Conservation (phyloP, 2,797 vertebrate species). For the Triplophysa bombifrons region DNA sequence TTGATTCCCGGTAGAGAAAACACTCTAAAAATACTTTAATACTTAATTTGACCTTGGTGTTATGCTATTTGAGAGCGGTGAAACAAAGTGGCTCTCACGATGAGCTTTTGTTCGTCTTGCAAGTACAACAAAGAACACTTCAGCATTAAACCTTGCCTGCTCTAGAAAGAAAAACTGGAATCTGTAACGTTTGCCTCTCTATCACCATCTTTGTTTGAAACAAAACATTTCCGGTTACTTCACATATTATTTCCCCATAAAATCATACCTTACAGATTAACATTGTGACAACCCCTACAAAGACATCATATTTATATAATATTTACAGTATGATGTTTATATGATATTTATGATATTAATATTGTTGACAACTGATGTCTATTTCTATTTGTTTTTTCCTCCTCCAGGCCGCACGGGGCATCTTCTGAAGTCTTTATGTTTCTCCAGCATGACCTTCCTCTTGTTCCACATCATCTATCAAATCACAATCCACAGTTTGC, state of each 20-base stretch:
- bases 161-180: too few relatives aligned
- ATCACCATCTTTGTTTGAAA: too few relatives aligned
- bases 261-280: too few relatives aligned
- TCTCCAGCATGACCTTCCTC: slow-evolving; percentile 93
- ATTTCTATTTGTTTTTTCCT: slow-evolving; percentile 39
- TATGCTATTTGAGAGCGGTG: slow-evolving; percentile 32
- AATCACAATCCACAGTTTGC: slow-evolving; percentile 92
- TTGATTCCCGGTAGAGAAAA: slow-evolving; percentile 35
- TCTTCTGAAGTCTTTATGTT: slow-evolving; percentile 93
- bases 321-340: too few relatives aligned
- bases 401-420: slow-evolving; percentile 92
- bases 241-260: too few relatives aligned
- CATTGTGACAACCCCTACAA: too few relatives aligned
- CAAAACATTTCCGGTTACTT: too few relatives aligned
- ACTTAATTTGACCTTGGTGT: slow-evolving; percentile 43
- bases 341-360: too few relatives aligned
- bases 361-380: not conserved
- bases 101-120: slow-evolving; percentile 29
- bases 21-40: slow-evolving; percentile 48
- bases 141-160: slow-evolving; percentile 12
- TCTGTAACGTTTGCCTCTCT: too few relatives aligned
- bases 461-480: slow-evolving; percentile 96
- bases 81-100: slow-evolving; percentile 42
- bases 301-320: too few relatives aligned
- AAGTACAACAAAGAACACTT: slow-evolving; percentile 19